Base-by-base conservation (phyloP, 2,888 invertebrate species). In the Barypeithes pellucidus region DNA sequence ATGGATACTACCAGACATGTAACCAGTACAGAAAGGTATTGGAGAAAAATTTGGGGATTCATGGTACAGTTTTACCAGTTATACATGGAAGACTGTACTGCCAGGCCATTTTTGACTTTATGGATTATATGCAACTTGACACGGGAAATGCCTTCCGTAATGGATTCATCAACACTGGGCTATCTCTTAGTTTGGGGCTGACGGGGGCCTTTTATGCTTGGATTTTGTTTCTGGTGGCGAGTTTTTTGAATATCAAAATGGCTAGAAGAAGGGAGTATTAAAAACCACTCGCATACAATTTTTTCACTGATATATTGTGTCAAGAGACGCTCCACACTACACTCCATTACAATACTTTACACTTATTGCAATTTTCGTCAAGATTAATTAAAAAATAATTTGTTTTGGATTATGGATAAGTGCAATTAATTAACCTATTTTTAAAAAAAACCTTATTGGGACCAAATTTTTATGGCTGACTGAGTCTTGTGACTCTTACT, bases 91-190 rank as follows among this genome's bases (percentile, higher is more conserved):
- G 95, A 11, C 85, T 95, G 2, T 87, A 90, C 0, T 95, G 95
- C 82, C 91, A 91, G 71, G 91, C 93, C 0, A 89, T 94, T 61
- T 92, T 91, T 79, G 95, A 95, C 85, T 95, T 93, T 83, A 93
- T 95, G 93, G 95, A 95, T 83, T 95, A 93, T 80, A 86, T 95
- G 72, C 92, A 93, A 73, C 91, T 92, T 62, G 91, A 92, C 78
- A 84, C 85, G 14, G 88, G 90, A 0, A 90, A 89, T 61, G 90
- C 91, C 77, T 89, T 90, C 77, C 87, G 91, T 22, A 89, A 91
- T 39, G 90, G 90, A 9, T 89, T 89, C 76, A 94, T 95, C 45
- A 93, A 95, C 81, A 94, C 94, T 0, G 92, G 92, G 0, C 82
- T 91, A 3, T 88, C 92, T 11, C 86, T 94, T 63, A 91, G 91